Conservation (phyloP, 1,140 invertebrate genomes). For the Drosophila triauraria region DNA sequence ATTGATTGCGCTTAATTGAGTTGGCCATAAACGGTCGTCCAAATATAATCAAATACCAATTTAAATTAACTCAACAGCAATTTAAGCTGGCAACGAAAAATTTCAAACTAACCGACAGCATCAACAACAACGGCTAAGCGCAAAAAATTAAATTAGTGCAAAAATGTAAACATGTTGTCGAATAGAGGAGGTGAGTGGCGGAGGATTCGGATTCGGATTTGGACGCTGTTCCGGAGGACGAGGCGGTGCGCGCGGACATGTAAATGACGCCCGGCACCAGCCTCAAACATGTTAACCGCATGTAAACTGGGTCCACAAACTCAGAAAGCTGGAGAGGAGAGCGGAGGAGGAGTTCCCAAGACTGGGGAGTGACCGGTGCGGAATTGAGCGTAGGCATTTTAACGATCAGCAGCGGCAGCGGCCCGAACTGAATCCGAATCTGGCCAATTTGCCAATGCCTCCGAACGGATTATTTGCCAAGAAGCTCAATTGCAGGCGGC, state of each 20-base stretch:
- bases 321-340: slow-evolving; percentile 1
- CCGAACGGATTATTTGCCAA: slow-evolving; percentile 36
- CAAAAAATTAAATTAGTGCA: slow-evolving; percentile 82
- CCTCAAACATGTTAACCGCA: slow-evolving; percentile 77
- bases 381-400: slow-evolving; percentile 59
- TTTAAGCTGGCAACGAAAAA: slow-evolving; percentile 64
- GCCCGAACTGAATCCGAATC: slow-evolving; percentile 21
- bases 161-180: slow-evolving; percentile 81
- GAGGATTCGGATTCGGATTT: slow-evolving; percentile 3
- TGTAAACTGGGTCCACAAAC: slow-evolving; percentile 58
- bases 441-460: slow-evolving; percentile 59
- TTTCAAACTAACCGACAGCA: slow-evolving; percentile 53
- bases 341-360: background rate
- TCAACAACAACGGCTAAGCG: slow-evolving; percentile 51
- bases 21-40: slow-evolving; percentile 78
- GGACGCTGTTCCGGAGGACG: slow-evolving; percentile 32
- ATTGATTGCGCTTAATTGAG: slow-evolving; percentile 81
- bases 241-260: slow-evolving; percentile 68
- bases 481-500: slow-evolving; percentile 28
- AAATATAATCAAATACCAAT: slow-evolving; percentile 84
- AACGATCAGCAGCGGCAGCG: slow-evolving; percentile 45
- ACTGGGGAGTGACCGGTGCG: slow-evolving; percentile 17
- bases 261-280: slow-evolving; percentile 80
- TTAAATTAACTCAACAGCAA: slow-evolving; percentile 83
- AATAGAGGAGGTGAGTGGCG: slow-evolving; percentile 20